Evolutionary conservation across 2,797 vertebrate genomes (phyloP), one percentile per base, ranked within the genome.

Genomic region (Cryptoprocta ferox): DNA sequence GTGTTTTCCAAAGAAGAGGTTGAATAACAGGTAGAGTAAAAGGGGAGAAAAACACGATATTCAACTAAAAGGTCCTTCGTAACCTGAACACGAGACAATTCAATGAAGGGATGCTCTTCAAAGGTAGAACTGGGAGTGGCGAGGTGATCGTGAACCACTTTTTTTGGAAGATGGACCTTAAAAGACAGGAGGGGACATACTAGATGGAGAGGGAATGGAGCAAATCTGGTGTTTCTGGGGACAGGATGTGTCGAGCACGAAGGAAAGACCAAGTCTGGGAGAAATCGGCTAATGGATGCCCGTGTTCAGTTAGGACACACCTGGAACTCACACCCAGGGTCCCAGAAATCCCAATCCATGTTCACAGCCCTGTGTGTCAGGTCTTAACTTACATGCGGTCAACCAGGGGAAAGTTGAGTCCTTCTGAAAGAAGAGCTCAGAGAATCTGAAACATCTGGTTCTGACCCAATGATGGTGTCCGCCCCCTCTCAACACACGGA

Each of bases 261-360:
- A 14, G 68, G 2, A 2, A 14, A 15, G 18, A 19, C 2, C 1
- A 26, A 9, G 35, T 14, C 16, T 1, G 68, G 35, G 61, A 75
- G 61, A 14, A 26, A 50, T 1, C 2, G 26, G 21, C 35, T 9
- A 1, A 3, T 0, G 21, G 86, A 18, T 1, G 24, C 0, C 0
- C 6, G 10, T 1, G 18, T 9, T 26, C 45, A 0, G 30, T 1
- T 13, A 1, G 1, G 0, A 6, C 28, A 26, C 1, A 0, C 53
- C 35, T 13, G 35, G n/a, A 2, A 4, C 75, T 48, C 88, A 26
- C 19, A 26, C 4, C 13, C 61, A 6, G 59, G 13, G 32, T n/a
- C 24, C 37, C 32, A 5, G 66, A 75, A 32, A 53, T 3, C 30
- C 24, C 37, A 19, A 5, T 9, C 75, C 1, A 35, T 0, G 0